A percentile compares a stretch with the other conserved stretches of the same genome.
Conservation (phyloP, 2,888 invertebrate genomes). For the Meghimatium bilineatum region DNA sequence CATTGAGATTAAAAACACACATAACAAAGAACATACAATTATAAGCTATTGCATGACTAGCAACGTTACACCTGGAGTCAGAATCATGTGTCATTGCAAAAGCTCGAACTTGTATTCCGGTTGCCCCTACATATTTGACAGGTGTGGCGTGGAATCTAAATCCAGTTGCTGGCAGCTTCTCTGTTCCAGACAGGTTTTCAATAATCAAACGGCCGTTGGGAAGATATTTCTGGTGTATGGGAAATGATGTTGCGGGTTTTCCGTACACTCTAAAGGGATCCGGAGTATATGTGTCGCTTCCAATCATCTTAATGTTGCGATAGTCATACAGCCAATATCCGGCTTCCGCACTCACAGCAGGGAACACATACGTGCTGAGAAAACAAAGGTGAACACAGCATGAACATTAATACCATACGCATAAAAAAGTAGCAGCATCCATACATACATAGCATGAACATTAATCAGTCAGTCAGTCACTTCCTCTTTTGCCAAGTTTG, state of each 20-base stretch:
- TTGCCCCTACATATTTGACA: constrained; percentile 23
- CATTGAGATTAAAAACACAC: background rate
- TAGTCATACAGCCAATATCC: constrained; percentile 21
- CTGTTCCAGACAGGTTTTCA: constrained; percentile 28
- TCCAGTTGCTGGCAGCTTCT: constrained; percentile 1
- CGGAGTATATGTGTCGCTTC: constrained; percentile 12
- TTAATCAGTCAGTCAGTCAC: too few relatives aligned
- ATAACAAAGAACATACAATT: background rate
- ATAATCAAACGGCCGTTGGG: constrained; percentile 32
- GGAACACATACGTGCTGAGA: constrained; percentile 25
- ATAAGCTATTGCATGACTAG: background rate
- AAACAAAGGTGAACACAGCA: background rate
- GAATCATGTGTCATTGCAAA: constrained; percentile 30
- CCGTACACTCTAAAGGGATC: constrained; percentile 20
- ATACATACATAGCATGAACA: too few relatives aligned
- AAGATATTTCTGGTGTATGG: constrained; percentile 28
- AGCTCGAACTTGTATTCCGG: constrained; percentile 29
- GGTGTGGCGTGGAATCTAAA: constrained; percentile 30
- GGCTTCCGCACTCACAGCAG: constrained; percentile 20
- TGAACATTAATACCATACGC: too few relatives aligned
- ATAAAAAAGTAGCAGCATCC: too few relatives aligned
- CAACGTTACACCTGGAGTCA: background rate
- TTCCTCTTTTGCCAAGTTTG: too few relatives aligned
- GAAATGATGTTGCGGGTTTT: background rate
- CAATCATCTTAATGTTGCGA: constrained; percentile 38